These are phyloP conservation scores for Dinothrombium tinctorium DNA, from an alignment of 1,140 invertebrate species.

Conservation along the genomic window DNA sequence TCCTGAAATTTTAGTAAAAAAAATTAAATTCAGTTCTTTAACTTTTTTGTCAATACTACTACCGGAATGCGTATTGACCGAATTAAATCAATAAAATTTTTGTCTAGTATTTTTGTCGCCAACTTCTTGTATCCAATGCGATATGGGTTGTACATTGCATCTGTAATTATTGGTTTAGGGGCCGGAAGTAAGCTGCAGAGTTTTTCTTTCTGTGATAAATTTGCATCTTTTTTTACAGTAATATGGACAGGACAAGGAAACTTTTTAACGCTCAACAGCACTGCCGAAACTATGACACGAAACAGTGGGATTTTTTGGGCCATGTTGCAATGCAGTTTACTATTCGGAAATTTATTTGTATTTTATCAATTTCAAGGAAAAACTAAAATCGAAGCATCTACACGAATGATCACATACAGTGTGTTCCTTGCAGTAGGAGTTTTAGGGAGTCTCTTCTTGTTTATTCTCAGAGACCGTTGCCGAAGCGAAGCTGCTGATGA, in stretches of 20 bases:
- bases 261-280: conserved; percentile 73
- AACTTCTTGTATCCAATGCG: conserved; percentile 56
- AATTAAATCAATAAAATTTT: too few relatives aligned
- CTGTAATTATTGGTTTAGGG: conserved; percentile 59
- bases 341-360: conserved; percentile 79
- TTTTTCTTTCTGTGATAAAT: conserved; percentile 1
- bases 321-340: conserved; percentile 65
- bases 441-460: conserved; percentile 39
- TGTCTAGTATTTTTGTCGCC: conserved; percentile 26
- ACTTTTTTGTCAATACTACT: too few relatives aligned
- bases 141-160: conserved; percentile 54
- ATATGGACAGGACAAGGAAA: conserved; percentile 57
- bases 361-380: conserved; percentile 64
- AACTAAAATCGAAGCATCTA: conserved; percentile 32
- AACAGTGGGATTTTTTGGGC: conserved; percentile 93
- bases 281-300: conserved; percentile 55
- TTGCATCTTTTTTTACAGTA: conserved; percentile 11
- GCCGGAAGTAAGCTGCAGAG: conserved; percentile 34
- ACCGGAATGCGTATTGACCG: too few relatives aligned
- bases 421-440: conserved; percentile 38
- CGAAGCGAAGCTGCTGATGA: neutral
- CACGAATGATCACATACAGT: conserved; percentile 42
- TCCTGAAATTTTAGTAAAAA: too few relatives aligned
- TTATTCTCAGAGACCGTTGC: conserved; percentile 22
- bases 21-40: too few relatives aligned